phyloP scores from a whole-genome alignment of 37 sponge, comb jelly and placozoan genomes.

The Spongia lamella region DNA sequence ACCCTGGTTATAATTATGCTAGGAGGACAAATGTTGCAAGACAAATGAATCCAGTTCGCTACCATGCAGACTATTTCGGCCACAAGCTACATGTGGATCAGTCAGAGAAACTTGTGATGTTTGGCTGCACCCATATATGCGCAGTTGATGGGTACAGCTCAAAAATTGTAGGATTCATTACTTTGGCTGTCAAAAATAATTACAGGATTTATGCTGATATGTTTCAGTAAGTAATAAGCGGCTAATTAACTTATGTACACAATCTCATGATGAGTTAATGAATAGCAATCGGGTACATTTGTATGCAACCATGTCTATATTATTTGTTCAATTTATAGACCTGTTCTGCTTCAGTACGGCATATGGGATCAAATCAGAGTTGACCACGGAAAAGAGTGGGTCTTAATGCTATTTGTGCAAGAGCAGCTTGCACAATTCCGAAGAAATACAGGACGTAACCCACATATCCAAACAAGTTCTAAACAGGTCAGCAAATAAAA shows the following conservation, averaged over 20 bases:
- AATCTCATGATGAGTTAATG: too few relatives aligned
- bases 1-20: constrained; percentile 6
- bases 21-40: neutral
- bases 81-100: constrained; percentile 72
- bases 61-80: constrained; percentile 59
- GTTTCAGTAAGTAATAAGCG: constrained; percentile 27
- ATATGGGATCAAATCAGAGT: constrained; percentile 69
- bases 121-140: constrained; percentile 58
- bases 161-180: constrained; percentile 47
- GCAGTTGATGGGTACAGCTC: constrained; percentile 65
- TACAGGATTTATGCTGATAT: constrained; percentile 42
- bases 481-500: too few relatives aligned
- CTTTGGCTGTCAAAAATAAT: constrained; percentile 70
- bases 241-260: neutral
- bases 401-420: constrained; percentile 54
- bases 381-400: constrained; percentile 66
- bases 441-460: constrained; percentile 28
- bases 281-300: too few relatives aligned
- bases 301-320: too few relatives aligned
- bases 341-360: constrained; percentile 50
- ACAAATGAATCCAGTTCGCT: constrained; percentile 53
- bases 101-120: constrained; percentile 71
- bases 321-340: constrained; percentile 10
- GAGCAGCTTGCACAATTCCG: constrained; percentile 38
- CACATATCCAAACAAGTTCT: constrained; percentile 40